Evolutionary conservation across 2,888 invertebrate genomes (phyloP).

Genomic region (Drosophila paucipuncta): DNA sequence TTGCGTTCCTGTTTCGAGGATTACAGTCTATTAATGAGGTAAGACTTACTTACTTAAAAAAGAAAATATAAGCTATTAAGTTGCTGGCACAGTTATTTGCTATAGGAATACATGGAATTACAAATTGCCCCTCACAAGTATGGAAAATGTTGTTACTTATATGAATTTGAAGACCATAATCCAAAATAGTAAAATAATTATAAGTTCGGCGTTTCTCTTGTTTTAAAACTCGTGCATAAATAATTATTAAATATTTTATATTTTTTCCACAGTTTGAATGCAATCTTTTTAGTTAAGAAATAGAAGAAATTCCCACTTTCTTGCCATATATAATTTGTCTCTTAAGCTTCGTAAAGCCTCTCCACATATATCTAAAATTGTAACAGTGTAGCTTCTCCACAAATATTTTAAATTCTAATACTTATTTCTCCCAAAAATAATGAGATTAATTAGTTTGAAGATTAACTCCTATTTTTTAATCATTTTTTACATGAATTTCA

Average conservation of each 20-base stretch:
- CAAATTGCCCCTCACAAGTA: background rate
- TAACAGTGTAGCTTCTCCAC: background rate
- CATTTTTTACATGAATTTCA: fast-evolving
- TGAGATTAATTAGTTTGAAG: background rate
- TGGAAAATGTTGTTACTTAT: background rate
- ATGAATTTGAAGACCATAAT: background rate
- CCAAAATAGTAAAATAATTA: too few relatives aligned
- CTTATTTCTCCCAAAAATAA: background rate
- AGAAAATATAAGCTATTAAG: background rate
- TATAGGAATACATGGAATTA: background rate
- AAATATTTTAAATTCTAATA: background rate
- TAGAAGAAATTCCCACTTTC: too few relatives aligned
- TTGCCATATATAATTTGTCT: background rate
- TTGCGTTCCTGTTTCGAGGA: conserved; percentile 47
- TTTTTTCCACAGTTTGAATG: too few relatives aligned
- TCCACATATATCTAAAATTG: background rate
- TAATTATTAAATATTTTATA: too few relatives aligned
- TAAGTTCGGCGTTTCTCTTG: too few relatives aligned
- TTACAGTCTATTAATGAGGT: conserved; percentile 59
- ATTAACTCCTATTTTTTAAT: background rate
- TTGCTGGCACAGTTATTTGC: background rate
- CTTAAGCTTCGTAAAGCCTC: background rate
- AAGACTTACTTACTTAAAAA: background rate
- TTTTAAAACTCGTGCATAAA: too few relatives aligned
- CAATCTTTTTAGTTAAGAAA: too few relatives aligned